These are phyloP conservation scores for Neodiprion pinetum DNA, from an alignment of 1,140 invertebrate species.

Conservation along the genomic window DNA sequence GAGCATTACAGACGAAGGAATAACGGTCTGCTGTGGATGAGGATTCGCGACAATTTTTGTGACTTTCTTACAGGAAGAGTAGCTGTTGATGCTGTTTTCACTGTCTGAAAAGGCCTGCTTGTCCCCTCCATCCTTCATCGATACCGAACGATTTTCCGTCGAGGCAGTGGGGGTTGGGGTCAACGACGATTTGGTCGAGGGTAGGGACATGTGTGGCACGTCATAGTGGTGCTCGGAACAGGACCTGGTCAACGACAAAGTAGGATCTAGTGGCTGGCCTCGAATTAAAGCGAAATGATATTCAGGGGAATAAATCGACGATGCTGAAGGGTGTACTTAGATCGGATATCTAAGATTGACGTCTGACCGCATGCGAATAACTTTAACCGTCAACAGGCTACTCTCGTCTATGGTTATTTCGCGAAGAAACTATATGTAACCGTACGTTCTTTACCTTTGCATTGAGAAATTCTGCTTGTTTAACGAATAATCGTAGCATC, in stretches of 20 bases:
- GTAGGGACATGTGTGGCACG: constrained; percentile 67
- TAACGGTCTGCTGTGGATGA: too few relatives aligned
- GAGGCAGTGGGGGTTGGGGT: constrained; percentile 41
- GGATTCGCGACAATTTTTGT: neutral
- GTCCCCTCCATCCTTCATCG: constrained; percentile 22
- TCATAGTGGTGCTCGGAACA: constrained; percentile 78
- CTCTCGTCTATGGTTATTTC: neutral
- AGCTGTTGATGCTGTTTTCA: constrained; percentile 1
- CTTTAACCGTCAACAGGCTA: neutral
- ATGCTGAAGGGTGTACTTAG: neutral
- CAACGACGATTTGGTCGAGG: constrained; percentile 24
- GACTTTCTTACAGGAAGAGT: neutral
- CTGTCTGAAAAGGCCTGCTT: constrained; percentile 3
- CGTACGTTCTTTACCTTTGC: neutral
- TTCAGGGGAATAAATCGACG: neutral
- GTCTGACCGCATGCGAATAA: neutral
- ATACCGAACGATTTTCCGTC: constrained; percentile 16
- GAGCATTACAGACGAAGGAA: neutral
- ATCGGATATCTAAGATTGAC: neutral
- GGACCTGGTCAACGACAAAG: constrained; percentile 42
- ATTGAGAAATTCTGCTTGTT: constrained; percentile 8
- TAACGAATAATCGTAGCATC: neutral
- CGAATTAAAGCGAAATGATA: neutral
- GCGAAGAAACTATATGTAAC: neutral
- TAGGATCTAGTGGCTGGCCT: neutral